These are phyloP conservation scores for Orussus abietinus DNA, from an alignment of 1,140 invertebrate genomes.

Conservation along the genomic window DNA sequence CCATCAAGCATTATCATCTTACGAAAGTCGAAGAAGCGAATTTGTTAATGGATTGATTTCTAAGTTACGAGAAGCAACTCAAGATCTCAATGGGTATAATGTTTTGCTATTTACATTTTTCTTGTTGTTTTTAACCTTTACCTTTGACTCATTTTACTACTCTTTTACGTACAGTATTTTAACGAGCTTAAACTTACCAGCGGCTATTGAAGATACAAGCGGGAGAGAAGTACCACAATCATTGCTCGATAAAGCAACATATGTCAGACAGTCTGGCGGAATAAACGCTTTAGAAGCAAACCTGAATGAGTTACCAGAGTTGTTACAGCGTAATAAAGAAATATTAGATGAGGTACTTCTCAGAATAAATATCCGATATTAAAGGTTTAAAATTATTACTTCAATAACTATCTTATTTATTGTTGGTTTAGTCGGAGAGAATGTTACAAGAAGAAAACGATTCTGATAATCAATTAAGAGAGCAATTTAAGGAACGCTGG, in stretches of 20 bases:
- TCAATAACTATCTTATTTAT: constrained; percentile 14
- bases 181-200: constrained; percentile 93
- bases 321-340: constrained; percentile 89
- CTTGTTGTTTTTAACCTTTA: not conserved
- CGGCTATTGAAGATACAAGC: constrained; percentile 87
- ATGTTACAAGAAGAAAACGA: constrained; percentile 88
- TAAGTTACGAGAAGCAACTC: constrained; percentile 83
- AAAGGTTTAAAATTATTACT: constrained; percentile 7
- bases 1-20: constrained; percentile 83
- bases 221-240: constrained; percentile 80
- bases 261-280: constrained; percentile 69
- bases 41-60: constrained; percentile 73
- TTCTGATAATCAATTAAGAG: constrained; percentile 81
- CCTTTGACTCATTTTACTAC: constrained; percentile 8
- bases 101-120: constrained; percentile 1
- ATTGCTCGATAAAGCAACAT: constrained; percentile 79
- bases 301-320: constrained; percentile 81
- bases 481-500: constrained; percentile 92
- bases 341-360: constrained; percentile 84
- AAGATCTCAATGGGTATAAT: constrained; percentile 78
- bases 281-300: constrained; percentile 58
- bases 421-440: constrained; percentile 66
- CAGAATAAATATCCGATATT: not conserved
- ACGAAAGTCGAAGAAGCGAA: constrained; percentile 78
- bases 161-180: constrained; percentile 62